Conservation (phyloP, 1,140 invertebrate genomes). For the Ptiloglossa arizonensis region DNA sequence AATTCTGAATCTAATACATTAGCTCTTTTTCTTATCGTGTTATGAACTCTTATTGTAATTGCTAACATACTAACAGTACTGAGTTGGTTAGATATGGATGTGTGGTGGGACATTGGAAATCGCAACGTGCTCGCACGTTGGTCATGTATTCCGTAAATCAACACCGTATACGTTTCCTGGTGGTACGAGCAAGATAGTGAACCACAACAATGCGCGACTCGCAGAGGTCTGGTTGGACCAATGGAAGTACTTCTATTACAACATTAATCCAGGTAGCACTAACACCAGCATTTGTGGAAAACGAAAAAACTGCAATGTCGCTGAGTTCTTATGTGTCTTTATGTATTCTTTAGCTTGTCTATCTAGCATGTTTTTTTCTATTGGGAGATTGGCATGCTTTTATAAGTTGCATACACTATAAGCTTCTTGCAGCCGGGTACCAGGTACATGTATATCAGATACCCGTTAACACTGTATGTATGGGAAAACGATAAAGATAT, state of each 20-base stretch:
- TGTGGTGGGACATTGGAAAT: conserved; percentile 96
- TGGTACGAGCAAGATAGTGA: conserved; percentile 98
- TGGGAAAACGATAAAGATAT: neutral
- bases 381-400: conserved; percentile 45
- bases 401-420: conserved; percentile 29
- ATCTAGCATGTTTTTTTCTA: conserved; percentile 50
- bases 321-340: conserved; percentile 22
- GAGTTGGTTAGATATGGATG: conserved; percentile 95
- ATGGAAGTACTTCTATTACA: conserved; percentile 99
- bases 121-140: conserved; percentile 94
- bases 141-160: conserved; percentile 99
- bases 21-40: conserved; percentile 40
- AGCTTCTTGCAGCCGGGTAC: conserved; percentile 20
- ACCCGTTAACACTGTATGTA: conserved; percentile 70
- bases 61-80: conserved; percentile 80
- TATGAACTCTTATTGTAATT: conserved; percentile 48
- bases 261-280: conserved; percentile 95
- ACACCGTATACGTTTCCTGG: conserved; percentile 99
- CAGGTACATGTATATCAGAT: conserved; percentile 72
- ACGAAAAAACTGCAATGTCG: conserved; percentile 44
- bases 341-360: conserved; percentile 28
- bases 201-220: conserved; percentile 98
- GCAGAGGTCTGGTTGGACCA: conserved; percentile 99
- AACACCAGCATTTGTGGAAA: conserved; percentile 66
- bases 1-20: conserved; percentile 35